phyloP scores from a whole-genome alignment of 1,140 invertebrate genomes.

The Anadara kagoshimensis region DNA sequence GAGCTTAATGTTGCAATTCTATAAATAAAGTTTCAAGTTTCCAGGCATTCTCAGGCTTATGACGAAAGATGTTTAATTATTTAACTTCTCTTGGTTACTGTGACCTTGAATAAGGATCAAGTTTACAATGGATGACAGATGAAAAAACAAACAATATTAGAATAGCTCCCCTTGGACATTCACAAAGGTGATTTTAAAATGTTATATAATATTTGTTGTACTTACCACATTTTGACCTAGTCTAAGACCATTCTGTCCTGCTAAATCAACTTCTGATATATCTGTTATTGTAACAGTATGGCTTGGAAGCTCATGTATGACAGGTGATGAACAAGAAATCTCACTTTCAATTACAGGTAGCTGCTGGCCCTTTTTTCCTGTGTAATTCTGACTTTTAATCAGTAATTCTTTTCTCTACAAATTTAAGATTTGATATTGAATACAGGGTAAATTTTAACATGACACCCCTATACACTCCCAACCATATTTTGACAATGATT shows the following conservation, averaged over 20 bases:
- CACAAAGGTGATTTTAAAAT: too few species aligned
- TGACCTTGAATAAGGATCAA: too few species aligned
- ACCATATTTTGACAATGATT: too few species aligned
- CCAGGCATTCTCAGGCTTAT: too few species aligned
- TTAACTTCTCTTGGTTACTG: too few species aligned
- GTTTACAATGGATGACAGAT: too few species aligned
- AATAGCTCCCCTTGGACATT: too few species aligned
- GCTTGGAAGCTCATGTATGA: conserved; percentile 49
- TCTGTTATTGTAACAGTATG: conserved; percentile 60
- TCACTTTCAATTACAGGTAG: conserved; percentile 16
- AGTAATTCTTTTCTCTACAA: conserved; percentile 47
- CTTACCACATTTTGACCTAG: conserved; percentile 54
- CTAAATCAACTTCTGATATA: conserved; percentile 54
- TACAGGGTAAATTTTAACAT: background rate
- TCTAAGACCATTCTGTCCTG: conserved; percentile 50
- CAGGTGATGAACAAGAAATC: conserved; percentile 8
- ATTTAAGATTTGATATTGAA: background rate
- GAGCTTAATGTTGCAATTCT: too few species aligned
- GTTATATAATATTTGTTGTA: background rate
- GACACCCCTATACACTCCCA: too few species aligned
- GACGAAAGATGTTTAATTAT: too few species aligned
- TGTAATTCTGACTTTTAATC: conserved; percentile 27
- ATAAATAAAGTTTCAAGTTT: too few species aligned
- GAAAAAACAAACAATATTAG: too few species aligned
- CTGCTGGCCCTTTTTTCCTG: conserved; percentile 23